phyloP scores from a whole-genome alignment of 2,888 invertebrate genomes.

The Bedellia somnulentella region DNA sequence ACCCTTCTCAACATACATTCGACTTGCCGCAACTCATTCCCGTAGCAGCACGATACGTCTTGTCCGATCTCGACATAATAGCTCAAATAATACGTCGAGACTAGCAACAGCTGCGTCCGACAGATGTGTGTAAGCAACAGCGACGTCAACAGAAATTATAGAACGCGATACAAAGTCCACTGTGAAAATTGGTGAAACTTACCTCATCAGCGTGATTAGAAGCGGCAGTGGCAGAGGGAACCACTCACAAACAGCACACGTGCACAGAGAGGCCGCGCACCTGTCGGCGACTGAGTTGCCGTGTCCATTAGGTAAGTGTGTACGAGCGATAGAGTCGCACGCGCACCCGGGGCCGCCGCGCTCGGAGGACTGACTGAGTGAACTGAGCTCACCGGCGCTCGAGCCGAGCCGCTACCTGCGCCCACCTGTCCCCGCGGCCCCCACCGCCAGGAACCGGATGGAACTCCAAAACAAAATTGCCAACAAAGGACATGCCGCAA shows the following conservation, averaged over 20 bases:
- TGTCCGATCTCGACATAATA: conserved; percentile 22
- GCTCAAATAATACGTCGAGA: conserved; percentile 30
- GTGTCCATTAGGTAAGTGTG: conserved; percentile 43
- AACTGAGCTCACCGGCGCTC: conserved; percentile 42
- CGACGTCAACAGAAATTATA: conserved; percentile 32
- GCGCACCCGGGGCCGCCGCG: conserved; percentile 45
- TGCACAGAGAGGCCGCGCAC: conserved; percentile 56
- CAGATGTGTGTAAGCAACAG: conserved; percentile 48
- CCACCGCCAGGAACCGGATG: conserved; percentile 58
- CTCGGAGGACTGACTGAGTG: conserved; percentile 16
- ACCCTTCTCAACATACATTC: conserved; percentile 23
- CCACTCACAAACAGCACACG: conserved; percentile 59
- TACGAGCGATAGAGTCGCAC: conserved; percentile 34
- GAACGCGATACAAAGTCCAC: conserved; percentile 23
- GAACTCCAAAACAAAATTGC: conserved; percentile 59
- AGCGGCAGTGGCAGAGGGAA: conserved; percentile 39
- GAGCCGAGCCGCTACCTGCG: conserved; percentile 45
- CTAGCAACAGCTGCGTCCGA: conserved; percentile 48
- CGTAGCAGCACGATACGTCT: conserved; percentile 19
- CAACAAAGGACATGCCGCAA: conserved; percentile 59
- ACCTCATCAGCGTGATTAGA: conserved; percentile 25
- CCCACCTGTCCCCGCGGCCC: conserved; percentile 51
- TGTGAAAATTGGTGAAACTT: conserved; percentile 23
- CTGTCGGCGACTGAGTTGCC: conserved; percentile 56
- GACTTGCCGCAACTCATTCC: conserved; percentile 28